These are phyloP conservation scores for Trissonchulus latispiculum DNA, from an alignment of 2,888 invertebrate species.

Conservation along the genomic window DNA sequence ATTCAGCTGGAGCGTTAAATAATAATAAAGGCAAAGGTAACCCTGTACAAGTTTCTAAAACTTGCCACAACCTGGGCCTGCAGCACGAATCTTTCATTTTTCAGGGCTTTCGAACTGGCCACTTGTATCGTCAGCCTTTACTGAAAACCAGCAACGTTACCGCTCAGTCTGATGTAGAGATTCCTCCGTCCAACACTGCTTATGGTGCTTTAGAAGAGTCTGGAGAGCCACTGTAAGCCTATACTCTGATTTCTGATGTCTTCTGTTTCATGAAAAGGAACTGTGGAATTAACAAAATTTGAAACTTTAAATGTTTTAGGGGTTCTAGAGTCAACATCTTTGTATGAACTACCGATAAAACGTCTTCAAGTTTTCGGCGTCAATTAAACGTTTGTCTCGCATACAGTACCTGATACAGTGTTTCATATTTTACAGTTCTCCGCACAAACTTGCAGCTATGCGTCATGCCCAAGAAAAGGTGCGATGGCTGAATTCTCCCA, in stretches of 20 bases:
- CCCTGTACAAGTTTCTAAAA: too few species aligned
- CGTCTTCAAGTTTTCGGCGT: not conserved
- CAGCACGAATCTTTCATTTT: too few species aligned
- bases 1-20: too few species aligned
- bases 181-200: constrained; percentile 84
- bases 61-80: too few species aligned
- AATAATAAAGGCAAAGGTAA: too few species aligned
- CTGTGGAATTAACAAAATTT: too few species aligned
- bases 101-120: constrained; percentile 88
- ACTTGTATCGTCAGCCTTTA: constrained; percentile 85
- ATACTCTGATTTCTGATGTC: too few species aligned
- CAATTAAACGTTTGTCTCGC: not conserved
- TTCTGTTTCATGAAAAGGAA: too few species aligned
- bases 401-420: not conserved
- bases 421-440: constrained; percentile 56
- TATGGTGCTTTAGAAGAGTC: constrained; percentile 68
- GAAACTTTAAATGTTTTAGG: too few species aligned
- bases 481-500: constrained; percentile 95
- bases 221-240: constrained; percentile 15
- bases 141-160: constrained; percentile 56
- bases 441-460: constrained; percentile 74
- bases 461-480: constrained; percentile 53
- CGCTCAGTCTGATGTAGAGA: constrained; percentile 63
- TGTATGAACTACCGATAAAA: too few species aligned
- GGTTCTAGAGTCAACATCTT: too few species aligned